Conservation (phyloP, 2,113 vertebrate genomes). For the Takifugu bimaculatus region DNA sequence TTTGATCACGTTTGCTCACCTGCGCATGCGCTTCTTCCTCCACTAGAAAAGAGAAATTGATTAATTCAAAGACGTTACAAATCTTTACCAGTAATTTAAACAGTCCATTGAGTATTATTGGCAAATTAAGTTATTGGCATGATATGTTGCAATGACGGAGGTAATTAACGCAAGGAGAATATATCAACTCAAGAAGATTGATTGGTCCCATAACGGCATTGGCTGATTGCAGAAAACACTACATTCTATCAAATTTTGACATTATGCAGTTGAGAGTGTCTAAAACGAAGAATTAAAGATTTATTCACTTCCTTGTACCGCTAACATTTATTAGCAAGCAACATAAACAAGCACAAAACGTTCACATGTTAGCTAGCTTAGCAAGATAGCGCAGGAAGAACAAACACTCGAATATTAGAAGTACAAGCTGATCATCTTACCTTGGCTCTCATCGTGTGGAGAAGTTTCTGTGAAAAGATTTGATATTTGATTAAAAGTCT, state of each 20-base stretch:
- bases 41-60: constrained; percentile 67
- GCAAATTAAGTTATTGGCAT: neutral
- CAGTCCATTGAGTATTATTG: too few relatives aligned
- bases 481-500: constrained; percentile 10
- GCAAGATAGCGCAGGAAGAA: neutral
- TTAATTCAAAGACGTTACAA: neutral
- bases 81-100: neutral
- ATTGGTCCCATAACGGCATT: too few relatives aligned
- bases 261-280: too few relatives aligned
- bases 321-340: neutral
- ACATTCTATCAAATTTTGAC: too few relatives aligned
- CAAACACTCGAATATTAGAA: neutral
- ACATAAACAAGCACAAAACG: neutral
- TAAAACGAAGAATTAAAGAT: too few relatives aligned
- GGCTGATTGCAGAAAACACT: too few relatives aligned
- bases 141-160: neutral
- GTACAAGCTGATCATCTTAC: constrained; percentile 53
- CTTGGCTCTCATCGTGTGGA: constrained; percentile 89
- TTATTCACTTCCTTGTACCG: neutral
- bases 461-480: constrained; percentile 61
- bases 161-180: too few relatives aligned
- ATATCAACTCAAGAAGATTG: too few relatives aligned
- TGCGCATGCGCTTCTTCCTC: constrained; percentile 98
- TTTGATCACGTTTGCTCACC: constrained; percentile 66
- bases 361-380: constrained; percentile 7